A percentile compares a stretch with the other conserved stretches of the same genome.
Evolutionary conservation across 2,113 vertebrate species (phyloP).

Genomic region (Percina caprodes): DNA sequence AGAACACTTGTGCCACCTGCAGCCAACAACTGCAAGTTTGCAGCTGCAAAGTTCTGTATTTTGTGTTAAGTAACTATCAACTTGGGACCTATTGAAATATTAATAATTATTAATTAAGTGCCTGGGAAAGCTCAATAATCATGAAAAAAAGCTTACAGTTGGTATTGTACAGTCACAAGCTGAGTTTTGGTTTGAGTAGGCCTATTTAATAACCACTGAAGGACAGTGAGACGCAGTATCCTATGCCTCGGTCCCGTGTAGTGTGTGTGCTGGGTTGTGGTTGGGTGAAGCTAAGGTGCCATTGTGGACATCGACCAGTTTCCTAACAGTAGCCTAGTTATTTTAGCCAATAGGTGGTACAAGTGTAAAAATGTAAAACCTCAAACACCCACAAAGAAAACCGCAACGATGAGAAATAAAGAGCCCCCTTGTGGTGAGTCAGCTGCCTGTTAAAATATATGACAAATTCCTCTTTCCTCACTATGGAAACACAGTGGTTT

Average conservation of each 20-base stretch:
- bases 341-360: background rate
- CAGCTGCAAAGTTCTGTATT: too few species aligned
- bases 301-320: background rate
- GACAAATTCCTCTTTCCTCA: background rate
- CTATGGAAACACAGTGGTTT: background rate
- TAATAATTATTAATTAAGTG: too few species aligned
- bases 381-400: conserved; percentile 9
- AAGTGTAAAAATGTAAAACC: background rate
- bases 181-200: background rate
- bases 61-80: too few species aligned
- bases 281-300: background rate
- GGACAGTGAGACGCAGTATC: background rate
- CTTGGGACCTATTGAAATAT: too few species aligned
- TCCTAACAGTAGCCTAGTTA: background rate
- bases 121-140: too few species aligned
- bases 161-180: background rate
- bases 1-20: too few species aligned
- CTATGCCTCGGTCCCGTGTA: background rate
- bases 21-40: too few species aligned
- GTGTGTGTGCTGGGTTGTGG: background rate
- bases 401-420: background rate
- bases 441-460: background rate
- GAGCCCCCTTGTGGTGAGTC: background rate
- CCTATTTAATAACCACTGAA: background rate
- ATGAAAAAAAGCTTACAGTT: too few species aligned